Percentiles rank a stretch among this genome's conserved stretches.
Conservation (phyloP, 2,888 invertebrate species). For the Cantharis nigra region DNA sequence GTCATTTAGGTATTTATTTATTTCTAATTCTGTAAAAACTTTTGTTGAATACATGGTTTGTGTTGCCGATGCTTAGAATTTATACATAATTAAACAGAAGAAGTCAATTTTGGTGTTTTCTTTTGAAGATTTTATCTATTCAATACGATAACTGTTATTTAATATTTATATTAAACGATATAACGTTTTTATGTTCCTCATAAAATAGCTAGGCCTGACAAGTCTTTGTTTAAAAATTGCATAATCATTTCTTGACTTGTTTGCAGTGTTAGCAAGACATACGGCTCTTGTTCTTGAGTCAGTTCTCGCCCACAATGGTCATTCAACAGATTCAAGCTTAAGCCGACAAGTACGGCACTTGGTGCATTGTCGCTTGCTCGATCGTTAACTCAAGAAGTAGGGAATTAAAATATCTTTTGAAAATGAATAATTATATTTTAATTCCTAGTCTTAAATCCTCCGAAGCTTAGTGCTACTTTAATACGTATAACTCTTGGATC, state of each 20-base stretch:
- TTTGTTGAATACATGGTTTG: neutral
- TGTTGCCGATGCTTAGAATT: neutral
- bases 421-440: neutral
- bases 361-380: constrained; percentile 1
- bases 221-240: constrained; percentile 20
- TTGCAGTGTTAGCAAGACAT: constrained; percentile 20
- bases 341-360: constrained; percentile 12
- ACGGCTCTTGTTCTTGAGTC: constrained; percentile 21
- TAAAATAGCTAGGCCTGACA: constrained; percentile 4
- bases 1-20: neutral
- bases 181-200: constrained; percentile 2
- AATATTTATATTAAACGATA: constrained; percentile 5
- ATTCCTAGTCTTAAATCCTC: neutral
- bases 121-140: constrained; percentile 3
- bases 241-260: constrained; percentile 13
- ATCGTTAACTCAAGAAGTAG: neutral
- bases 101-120: neutral
- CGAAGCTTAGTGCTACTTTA: neutral
- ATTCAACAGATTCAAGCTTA: constrained; percentile 18
- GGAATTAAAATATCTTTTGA: neutral
- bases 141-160: constrained; percentile 4
- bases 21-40: neutral
- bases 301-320: constrained; percentile 23
- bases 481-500: neutral
- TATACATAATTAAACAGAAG: neutral